Conservation (phyloP, 2,888 invertebrate species). For the Lacanobia oleracea region DNA sequence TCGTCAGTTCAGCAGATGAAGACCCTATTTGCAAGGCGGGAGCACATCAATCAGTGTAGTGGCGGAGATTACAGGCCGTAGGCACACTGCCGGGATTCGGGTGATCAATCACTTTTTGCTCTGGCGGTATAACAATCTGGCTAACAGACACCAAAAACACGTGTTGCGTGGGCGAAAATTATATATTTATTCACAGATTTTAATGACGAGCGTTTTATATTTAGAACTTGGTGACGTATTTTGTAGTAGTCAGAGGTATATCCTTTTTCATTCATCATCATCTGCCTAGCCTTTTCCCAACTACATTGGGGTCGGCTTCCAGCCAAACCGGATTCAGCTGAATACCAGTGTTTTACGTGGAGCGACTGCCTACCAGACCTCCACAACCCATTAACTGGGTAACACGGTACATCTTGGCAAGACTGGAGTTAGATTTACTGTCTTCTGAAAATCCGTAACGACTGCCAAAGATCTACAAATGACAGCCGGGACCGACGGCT, state of each 20-base stretch:
- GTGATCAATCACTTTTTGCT: slow-evolving; percentile 59
- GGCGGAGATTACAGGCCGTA: slow-evolving; percentile 51
- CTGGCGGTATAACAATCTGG: slow-evolving; percentile 39
- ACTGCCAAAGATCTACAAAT: no score
- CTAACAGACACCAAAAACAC: slow-evolving; percentile 38
- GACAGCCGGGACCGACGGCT: no score
- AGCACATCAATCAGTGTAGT: slow-evolving; percentile 56
- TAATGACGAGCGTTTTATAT: slow-evolving; percentile 1
- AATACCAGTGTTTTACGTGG: no score
- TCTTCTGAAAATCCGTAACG: no score
- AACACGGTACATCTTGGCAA: no score
- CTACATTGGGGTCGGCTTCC: no score
- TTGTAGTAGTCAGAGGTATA: neutral
- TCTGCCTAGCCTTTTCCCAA: no score
- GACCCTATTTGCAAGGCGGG: slow-evolving; percentile 50
- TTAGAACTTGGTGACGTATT: neutral
- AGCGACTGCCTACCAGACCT: no score
- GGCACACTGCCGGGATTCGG: slow-evolving; percentile 46
- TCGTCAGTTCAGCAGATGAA: slow-evolving; percentile 32
- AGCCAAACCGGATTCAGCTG: no score
- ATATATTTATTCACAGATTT: slow-evolving; percentile 14
- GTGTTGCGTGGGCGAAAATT: slow-evolving; percentile 41
- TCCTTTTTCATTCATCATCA: no score
- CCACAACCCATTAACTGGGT: no score
- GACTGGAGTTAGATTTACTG: no score